Evolutionary conservation across 1,140 invertebrate genomes (phyloP), one percentile per base, ranked within the genome.

Genomic region (Drosophila triauraria): DNA sequence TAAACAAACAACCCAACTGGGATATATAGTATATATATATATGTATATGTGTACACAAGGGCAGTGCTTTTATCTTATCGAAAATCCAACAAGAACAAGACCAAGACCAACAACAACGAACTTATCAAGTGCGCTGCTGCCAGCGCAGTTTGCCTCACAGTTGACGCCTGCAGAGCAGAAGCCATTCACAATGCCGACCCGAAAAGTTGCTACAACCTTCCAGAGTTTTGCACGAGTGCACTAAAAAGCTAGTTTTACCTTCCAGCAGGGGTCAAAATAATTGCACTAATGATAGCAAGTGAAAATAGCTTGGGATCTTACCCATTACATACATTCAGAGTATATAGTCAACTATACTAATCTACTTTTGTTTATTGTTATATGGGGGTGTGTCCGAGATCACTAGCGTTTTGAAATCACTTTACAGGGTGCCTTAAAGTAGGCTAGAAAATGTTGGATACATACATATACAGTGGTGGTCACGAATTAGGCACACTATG

Each of bases 141-240:
- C 83, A 69, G 58, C 60, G 59, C 58, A 64, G 43, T 64, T 46
- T 46, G 9, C 43, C 17, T 20, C 50, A 44, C 56, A 62, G 74
- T 62, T 58, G 30, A 20, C 43, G 46, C 23, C 58, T 42, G 10
- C 32, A 67, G 56, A 42, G 1, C 48, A 67, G 56, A 42, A 30
- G 61, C 50, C 84, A 88, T 75, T 88, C 85, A 78, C 83, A 80
- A 88, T 70, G 80, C 76, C 87, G 71, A 68, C 71, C 64, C 51
- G 61, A 83, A 80, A 80, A 53, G 80, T 68, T 71, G 84, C 83
- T 59, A 77, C 80, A 87, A 88, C 61, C 80, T 78, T 87, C 80
- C 61, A 69, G 44, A 61, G 54, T 72, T 69, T 35, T 35, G 32
- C 32, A 35, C 32, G 9, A 35, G 48, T 69, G 44, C 83, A 75